These are phyloP conservation scores for Telmatochromis sp. DNA, from an alignment of 2,113 vertebrate species.

Conservation along the genomic window DNA sequence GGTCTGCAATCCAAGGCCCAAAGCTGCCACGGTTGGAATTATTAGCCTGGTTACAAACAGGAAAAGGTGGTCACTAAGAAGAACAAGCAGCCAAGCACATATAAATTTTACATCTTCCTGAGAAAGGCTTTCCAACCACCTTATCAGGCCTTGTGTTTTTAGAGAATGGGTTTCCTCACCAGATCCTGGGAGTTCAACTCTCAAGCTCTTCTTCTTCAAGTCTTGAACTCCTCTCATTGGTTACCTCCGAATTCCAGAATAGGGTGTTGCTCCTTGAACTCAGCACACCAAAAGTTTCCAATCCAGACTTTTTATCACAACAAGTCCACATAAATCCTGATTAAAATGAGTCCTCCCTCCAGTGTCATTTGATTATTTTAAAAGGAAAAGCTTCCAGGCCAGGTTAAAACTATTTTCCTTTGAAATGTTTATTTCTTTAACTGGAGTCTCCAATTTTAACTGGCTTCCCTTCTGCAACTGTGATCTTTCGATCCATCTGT, in stretches of 20 bases:
- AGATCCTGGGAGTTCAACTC: not conserved
- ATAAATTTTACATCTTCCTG: rapidly evolving
- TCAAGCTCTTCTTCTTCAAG: not conserved
- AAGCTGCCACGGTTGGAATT: not conserved
- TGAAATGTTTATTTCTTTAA: not conserved
- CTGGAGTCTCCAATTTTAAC: not conserved
- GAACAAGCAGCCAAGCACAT: not conserved
- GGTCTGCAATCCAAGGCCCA: not conserved
- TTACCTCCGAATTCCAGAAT: not conserved
- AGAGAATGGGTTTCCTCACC: not conserved
- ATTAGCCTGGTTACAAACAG: not conserved
- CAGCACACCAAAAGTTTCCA: not conserved
- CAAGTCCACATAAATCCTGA: not conserved
- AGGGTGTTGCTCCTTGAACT: not conserved
- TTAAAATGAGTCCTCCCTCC: not conserved
- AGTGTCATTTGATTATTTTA: not conserved
- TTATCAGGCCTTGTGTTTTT: not conserved
- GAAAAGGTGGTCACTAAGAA: not conserved
- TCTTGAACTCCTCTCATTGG: not conserved
- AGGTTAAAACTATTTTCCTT: not conserved
- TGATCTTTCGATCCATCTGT: not conserved
- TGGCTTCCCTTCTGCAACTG: not conserved
- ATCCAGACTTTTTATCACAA: not conserved
- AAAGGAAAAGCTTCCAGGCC: not conserved
- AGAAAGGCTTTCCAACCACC: not conserved